Evolutionary conservation across 2,113 vertebrate genomes (phyloP), one percentile per base, ranked within the genome.

Genomic region (Eolophus roseicapilla): DNA sequence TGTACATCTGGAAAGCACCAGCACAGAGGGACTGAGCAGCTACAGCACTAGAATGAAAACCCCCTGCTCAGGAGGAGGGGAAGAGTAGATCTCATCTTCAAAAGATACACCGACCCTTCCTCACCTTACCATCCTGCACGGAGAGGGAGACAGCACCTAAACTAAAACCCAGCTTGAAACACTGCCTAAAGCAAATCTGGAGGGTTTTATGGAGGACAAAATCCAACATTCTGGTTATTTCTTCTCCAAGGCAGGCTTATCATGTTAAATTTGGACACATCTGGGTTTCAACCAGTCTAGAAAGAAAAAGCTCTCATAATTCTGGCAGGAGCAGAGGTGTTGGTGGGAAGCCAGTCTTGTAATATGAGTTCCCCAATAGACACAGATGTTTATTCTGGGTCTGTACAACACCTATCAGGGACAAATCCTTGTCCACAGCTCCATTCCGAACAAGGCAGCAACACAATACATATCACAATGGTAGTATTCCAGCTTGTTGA

Each of bases 291-390:
- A 94, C n/a, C 71, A 94, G 71, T 21, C 53, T 93, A 10, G 73
- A 91, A 87, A 86, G 67, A 90, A 93, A 96, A 96, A 90, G 31
- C 47, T 67, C 81, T 93, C 67, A 62, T 84, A 94, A 86, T 53
- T 69, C 95, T 96, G 90, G 91, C 93, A 93, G 83, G 70, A 85
- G 59, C 52, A 0, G 19, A 65, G 89, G 12, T 11, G 77, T 5
- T 95, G 94, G 95, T 55, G 69, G 25, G n/a, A 82, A 71, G 96
- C 91, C 95, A 96, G 83, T 47, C 86, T 29, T 65, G 90, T 79
- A 95, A 93, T 49, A 57, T 0, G 3, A 92, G 84, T 96, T 93
- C 83, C 4, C 1, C 74, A 43, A 57, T 2, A 69, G 84, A 70
- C 71, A 43, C 70, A 94, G 82, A 89, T 92, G 86, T 84, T 88